Conservation (phyloP, 1,140 invertebrate species). For the Drosophila kurseongensis region DNA sequence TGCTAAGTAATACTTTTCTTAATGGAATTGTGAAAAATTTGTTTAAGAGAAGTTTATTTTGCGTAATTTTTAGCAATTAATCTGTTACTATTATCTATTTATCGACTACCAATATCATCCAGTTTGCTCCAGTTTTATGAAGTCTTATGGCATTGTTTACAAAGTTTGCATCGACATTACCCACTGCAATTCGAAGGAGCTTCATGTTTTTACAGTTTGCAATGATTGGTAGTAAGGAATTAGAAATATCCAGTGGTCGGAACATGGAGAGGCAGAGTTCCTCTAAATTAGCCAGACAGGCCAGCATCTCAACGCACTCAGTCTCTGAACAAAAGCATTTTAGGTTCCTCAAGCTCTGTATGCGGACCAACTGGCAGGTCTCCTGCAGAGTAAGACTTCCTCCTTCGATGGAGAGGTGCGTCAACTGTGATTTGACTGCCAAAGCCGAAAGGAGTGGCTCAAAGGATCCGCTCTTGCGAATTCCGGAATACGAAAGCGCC, state of each 20-base stretch:
- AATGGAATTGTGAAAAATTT: too few species aligned
- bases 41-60: too few species aligned
- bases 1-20: too few species aligned
- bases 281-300: conserved; percentile 27
- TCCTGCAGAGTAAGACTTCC: conserved; percentile 50
- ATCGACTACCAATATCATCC: not conserved
- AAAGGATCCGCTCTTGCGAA: conserved; percentile 53
- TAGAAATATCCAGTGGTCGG: conserved; percentile 41
- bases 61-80: too few species aligned
- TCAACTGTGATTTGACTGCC: conserved; percentile 33
- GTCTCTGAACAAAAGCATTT: conserved; percentile 56
- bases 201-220: conserved; percentile 42
- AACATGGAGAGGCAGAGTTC: conserved; percentile 60
- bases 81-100: not conserved
- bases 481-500: conserved; percentile 44
- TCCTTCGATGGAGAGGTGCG: conserved; percentile 52
- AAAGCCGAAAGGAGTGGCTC: conserved; percentile 37
- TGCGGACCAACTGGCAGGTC: conserved; percentile 30
- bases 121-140: not conserved
- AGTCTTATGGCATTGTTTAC: conserved; percentile 29
- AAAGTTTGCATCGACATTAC: conserved; percentile 22
- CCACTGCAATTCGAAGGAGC: conserved; percentile 36
- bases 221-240: conserved; percentile 41
- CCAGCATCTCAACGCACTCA: conserved; percentile 44
- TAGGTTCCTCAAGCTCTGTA: conserved; percentile 37